Evolutionary conservation across 2,113 vertebrate genomes (phyloP), one percentile per base, ranked within the genome.

Genomic region (Phyllostomus hastatus): DNA sequence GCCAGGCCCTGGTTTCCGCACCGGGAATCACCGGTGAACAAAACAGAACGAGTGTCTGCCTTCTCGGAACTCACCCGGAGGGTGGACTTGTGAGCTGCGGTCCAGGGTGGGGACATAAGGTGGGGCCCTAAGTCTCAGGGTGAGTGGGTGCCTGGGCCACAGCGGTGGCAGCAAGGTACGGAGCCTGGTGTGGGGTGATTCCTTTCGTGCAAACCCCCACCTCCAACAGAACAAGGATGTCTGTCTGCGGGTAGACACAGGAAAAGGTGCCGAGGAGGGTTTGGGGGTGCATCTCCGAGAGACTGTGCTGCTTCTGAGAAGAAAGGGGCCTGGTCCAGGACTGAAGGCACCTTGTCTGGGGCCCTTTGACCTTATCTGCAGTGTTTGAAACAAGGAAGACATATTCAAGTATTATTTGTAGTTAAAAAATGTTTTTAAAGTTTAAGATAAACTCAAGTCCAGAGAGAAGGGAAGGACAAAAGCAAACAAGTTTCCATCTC

Each of bases 381-480:
- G 28, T 80, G 70, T 72, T 33, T 70, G 69, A 52, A 66, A 76
- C 50, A 92, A 82, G 43, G 70, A 69, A 87, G 41, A 57, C 41
- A 73, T 5, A 73, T 31, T 94, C 72, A 87, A 86, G 16, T 67
- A 90, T 79, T 35, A 46, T 81, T 88, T 61, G 26, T 28, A 78
- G 31, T 83, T 84, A 31, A 76, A 91, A 72, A 67, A 43, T 26
- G 16, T 43, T 88, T 82, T 70, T 79, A 54, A 73, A 59, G 31
- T 70, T 91, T 76, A 84, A 46, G 41, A 92, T 67, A 86, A 54
- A 73, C 52, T 90, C 46, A 70, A 73, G 35, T n/a, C 52, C 28
- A 70, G 57, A 83, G 59, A 91, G 48, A 93, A 94, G n/a, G 64
- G 67, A 86, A 91, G 43, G 76, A 78, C 35, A 67, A 66, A 95